These are phyloP conservation scores for Ciconia boyciana DNA, from an alignment of 2,113 vertebrate genomes.

Conservation along the genomic window DNA sequence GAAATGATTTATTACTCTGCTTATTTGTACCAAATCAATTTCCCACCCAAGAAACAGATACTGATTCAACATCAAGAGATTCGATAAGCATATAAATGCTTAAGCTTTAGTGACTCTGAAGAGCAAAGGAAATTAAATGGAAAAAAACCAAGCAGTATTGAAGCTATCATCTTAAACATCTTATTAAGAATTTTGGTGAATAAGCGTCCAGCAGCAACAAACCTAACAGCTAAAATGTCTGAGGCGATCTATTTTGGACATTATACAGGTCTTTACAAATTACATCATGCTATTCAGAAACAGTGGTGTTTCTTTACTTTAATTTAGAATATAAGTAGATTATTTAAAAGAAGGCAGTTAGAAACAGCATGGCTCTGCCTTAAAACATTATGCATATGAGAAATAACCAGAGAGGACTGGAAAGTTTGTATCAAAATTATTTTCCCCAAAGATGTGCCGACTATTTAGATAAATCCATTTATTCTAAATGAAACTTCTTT, in stretches of 20 bases:
- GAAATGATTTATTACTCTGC: not conserved
- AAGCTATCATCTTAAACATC: not conserved
- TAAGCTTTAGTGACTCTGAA: not conserved
- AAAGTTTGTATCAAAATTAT: not conserved
- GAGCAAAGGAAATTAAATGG: not conserved
- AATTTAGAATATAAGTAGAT: not conserved
- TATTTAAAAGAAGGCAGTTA: not conserved
- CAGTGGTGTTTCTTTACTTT: not conserved
- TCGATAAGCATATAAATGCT: not conserved
- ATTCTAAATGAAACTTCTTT: not conserved
- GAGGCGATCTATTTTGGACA: not conserved
- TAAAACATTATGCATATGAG: not conserved
- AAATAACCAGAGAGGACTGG: not conserved
- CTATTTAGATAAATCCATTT: not conserved
- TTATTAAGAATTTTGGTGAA: not conserved
- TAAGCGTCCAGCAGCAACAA: not conserved
- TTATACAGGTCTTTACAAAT: not conserved
- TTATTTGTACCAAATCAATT: constrained; percentile 19
- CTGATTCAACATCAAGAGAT: not conserved
- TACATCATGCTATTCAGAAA: not conserved
- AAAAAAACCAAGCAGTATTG: not conserved
- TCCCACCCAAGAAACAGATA: not conserved
- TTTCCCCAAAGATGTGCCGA: not conserved
- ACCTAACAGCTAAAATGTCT: not conserved
- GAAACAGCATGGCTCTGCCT: not conserved